Evolutionary conservation across 2,888 invertebrate species (phyloP).

Genomic region (Habroteleia sp.): DNA sequence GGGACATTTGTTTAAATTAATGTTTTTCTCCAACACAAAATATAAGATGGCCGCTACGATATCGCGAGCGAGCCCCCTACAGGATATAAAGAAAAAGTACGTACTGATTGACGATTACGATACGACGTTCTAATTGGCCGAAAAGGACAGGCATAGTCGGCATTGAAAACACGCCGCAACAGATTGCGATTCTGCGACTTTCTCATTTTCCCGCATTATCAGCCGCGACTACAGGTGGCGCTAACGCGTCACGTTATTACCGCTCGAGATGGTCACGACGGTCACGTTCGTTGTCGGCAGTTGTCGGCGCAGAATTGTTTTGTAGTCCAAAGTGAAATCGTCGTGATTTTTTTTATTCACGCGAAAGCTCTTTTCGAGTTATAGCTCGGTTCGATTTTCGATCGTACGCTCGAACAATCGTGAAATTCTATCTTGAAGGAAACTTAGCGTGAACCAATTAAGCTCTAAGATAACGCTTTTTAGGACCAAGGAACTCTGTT

Average conservation of each 20-base stretch:
- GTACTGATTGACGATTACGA: constrained; percentile 62
- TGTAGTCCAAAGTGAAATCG: neutral
- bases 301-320: neutral
- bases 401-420: too few species aligned
- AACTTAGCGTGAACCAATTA: too few species aligned
- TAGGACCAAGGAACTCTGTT: too few species aligned
- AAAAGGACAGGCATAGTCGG: constrained; percentile 39
- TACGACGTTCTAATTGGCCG: constrained; percentile 62
- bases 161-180: constrained; percentile 15
- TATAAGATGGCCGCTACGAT: constrained; percentile 80
- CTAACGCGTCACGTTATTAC: neutral
- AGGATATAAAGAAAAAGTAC: constrained; percentile 59
- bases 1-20: constrained; percentile 79
- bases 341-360: neutral
- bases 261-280: too few species aligned
- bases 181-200: constrained; percentile 1
- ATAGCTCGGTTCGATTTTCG: too few species aligned
- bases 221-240: constrained; percentile 12
- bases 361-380: too few species aligned
- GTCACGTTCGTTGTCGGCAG: too few species aligned
- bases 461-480: too few species aligned
- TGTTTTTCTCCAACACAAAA: constrained; percentile 81
- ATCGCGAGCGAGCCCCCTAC: constrained; percentile 57
- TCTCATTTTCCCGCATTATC: neutral
- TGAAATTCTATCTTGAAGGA: too few species aligned